phyloP scores from a whole-genome alignment of 2,113 vertebrate species.

The Laticauda colubrina region DNA sequence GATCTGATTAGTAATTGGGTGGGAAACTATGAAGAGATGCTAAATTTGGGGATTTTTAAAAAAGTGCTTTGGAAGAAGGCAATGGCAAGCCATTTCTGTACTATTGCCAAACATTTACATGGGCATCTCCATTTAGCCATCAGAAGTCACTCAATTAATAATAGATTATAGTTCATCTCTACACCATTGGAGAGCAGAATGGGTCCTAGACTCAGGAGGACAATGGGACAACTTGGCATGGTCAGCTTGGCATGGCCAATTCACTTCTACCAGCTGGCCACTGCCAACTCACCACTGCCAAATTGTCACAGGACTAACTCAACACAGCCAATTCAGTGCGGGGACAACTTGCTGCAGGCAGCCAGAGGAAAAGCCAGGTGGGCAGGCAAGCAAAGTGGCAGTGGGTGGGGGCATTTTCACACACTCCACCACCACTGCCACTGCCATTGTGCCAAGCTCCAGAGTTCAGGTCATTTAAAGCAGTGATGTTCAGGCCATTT shows the following conservation, averaged over 20 bases:
- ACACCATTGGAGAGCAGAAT: background rate
- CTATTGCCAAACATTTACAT: background rate
- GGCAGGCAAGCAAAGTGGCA: background rate
- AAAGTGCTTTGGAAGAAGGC: background rate
- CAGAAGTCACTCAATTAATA: background rate
- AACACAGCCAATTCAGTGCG: background rate
- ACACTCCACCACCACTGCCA: background rate
- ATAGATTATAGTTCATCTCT: background rate
- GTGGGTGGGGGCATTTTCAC: background rate
- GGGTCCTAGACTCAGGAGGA: background rate
- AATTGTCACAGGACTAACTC: background rate
- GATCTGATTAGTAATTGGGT: background rate
- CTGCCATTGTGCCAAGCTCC: background rate
- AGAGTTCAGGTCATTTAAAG: background rate
- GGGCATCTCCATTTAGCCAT: background rate
- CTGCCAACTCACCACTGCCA: background rate
- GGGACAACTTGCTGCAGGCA: background rate
- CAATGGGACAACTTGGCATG: background rate
- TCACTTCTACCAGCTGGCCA: too few relatives aligned
- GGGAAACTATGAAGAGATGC: background rate
- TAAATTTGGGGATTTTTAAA: background rate
- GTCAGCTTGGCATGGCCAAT: too few relatives aligned
- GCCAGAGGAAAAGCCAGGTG: background rate
- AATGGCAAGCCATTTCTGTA: background rate
- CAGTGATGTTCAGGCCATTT: background rate